Conservation (phyloP, 2,113 vertebrate species). For the Zosterops lateralis region DNA sequence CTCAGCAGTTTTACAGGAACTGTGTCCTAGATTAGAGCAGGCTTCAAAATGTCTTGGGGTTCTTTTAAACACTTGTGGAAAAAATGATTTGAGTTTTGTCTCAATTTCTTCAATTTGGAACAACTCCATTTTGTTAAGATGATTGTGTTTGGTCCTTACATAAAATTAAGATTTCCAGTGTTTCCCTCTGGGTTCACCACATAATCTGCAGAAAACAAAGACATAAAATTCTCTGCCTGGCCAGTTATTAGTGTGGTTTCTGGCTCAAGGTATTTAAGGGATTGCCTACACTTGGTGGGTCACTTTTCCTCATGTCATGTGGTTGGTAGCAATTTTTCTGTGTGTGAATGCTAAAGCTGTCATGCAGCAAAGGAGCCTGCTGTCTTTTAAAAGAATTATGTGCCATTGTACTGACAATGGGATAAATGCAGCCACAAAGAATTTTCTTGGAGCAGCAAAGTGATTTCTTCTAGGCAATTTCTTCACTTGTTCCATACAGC, state of each 20-base stretch:
- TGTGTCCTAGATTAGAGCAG: background rate
- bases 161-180: background rate
- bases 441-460: background rate
- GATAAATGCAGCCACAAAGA: background rate
- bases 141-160: background rate
- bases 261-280: background rate
- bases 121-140: background rate
- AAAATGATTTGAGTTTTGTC: background rate
- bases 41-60: background rate
- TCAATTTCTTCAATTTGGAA: background rate
- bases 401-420: background rate
- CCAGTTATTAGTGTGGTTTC: background rate
- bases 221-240: background rate
- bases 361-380: background rate
- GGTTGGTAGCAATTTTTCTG: background rate
- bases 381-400: background rate
- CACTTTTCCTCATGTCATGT: accelerated
- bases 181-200: background rate
- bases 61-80: background rate
- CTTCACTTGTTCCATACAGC: background rate
- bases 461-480: background rate
- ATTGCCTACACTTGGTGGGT: background rate
- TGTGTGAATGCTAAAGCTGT: background rate
- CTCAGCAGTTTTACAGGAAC: background rate
- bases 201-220: background rate